Base-by-base conservation (phyloP, 2,888 invertebrate species). In the Exocentrus adspersus region DNA sequence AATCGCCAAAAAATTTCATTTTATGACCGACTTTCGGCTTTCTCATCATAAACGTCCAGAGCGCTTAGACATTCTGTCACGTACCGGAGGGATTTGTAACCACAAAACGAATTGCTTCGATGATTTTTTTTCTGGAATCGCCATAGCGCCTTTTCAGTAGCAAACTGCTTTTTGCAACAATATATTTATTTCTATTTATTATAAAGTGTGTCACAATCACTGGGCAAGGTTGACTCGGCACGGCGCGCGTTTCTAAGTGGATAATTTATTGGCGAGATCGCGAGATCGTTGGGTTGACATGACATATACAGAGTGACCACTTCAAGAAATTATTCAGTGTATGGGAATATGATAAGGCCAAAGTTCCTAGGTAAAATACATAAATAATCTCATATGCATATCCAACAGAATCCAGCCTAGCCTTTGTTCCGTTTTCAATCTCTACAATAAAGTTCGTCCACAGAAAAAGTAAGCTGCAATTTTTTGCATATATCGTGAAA, bases 111-210 rank as follows among this genome's bases (percentile, higher is more conserved):
- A n/a, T n/a, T 67, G 48, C 60, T 60, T 48, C 48, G 61, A 61
- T 54, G 58, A 64, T 63, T n/a, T n/a, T n/a, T n/a, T n/a, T n/a
- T n/a, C n/a, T 61, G 45, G 66, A 62, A 63, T 67, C 61, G 60
- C 60, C 62, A 53, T 62, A 62, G 54, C 59, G 59, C 32, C 4
- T 65, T 65, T 62, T 62, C 50, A 60, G 64, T 62, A 43, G 48
- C 54, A 48, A n/a, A 54, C 53, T 53, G 51, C 57, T 60, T 59
- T 62, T 65, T 51, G 32, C 37, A 14, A 51, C n/a, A 37, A 37
- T 37, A 37, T 37, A 12, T 12, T 14, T 19, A 51, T 37, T 37
- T 12, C 37, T 19, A 51, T 51, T 32, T 51, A 32, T 16, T 30
- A n/a, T n/a, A n/a, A 51, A 30, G 51, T 32, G 51, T 32, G 17